phyloP scores from a whole-genome alignment of 2,113 vertebrate genomes.

The Microtus ochrogaster region DNA sequence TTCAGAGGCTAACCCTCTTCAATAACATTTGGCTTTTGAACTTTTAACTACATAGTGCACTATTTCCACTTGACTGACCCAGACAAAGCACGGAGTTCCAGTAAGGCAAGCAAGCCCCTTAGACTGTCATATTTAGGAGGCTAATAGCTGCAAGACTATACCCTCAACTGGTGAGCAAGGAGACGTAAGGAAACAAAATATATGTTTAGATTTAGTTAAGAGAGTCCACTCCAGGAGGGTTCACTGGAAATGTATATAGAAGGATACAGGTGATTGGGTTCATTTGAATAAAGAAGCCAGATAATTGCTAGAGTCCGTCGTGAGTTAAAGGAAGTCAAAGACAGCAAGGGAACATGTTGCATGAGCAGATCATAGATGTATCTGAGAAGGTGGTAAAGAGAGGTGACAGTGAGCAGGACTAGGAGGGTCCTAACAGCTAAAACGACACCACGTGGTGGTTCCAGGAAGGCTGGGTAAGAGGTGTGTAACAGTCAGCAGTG shows the following conservation, averaged over 20 bases:
- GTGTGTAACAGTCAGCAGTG: not conserved
- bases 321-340: not conserved
- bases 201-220: not conserved
- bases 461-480: not conserved
- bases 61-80: not conserved
- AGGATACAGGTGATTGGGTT: no score
- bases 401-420: not conserved
- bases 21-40: not conserved
- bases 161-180: not conserved
- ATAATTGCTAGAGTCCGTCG: not conserved
- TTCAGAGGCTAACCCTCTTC: no score
- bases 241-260: not conserved
- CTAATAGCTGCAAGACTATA: not conserved
- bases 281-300: not conserved
- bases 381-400: not conserved
- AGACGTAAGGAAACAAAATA: not conserved
- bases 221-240: not conserved
- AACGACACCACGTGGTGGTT: not conserved
- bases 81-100: not conserved
- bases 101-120: not conserved
- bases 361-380: no score
- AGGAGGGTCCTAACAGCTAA: not conserved
- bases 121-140: not conserved
- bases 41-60: not conserved
- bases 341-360: no score